phyloP scores from a whole-genome alignment of 2,888 invertebrate species.

The Diaphora mendica region DNA sequence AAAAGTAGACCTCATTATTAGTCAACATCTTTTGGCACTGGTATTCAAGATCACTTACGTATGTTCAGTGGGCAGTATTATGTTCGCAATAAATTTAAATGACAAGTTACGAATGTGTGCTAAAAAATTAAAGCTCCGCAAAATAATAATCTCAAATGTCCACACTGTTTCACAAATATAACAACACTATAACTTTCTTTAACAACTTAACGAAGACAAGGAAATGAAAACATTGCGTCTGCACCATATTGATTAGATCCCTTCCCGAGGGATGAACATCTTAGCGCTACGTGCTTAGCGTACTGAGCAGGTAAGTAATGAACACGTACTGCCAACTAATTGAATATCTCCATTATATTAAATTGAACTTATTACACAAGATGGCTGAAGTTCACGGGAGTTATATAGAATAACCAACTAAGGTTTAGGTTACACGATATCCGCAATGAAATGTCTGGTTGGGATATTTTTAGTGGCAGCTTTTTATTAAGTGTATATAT shows the following conservation, averaged over 20 bases:
- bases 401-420: not conserved
- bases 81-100: no score
- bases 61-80: no score
- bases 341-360: constrained; percentile 31
- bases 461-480: no score
- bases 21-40: no score
- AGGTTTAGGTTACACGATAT: not conserved
- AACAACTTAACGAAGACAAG: not conserved
- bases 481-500: not conserved
- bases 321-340: constrained; percentile 46
- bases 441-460: no score
- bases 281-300: constrained; percentile 43
- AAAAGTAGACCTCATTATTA: no score
- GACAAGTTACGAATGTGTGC: no score
- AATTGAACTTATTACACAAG: constrained; percentile 3
- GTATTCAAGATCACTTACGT: no score
- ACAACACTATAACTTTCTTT: not conserved
- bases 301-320: constrained; percentile 29
- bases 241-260: constrained; percentile 33
- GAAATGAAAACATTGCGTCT: constrained; percentile 6
- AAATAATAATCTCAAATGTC: no score
- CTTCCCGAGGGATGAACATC: constrained; percentile 33
- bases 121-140: no score
- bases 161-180: not conserved
- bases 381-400: not conserved